A percentile compares a stretch with the other conserved stretches of the same genome.
Conservation (phyloP, 2,113 vertebrate species). For the Oceanites oceanicus region DNA sequence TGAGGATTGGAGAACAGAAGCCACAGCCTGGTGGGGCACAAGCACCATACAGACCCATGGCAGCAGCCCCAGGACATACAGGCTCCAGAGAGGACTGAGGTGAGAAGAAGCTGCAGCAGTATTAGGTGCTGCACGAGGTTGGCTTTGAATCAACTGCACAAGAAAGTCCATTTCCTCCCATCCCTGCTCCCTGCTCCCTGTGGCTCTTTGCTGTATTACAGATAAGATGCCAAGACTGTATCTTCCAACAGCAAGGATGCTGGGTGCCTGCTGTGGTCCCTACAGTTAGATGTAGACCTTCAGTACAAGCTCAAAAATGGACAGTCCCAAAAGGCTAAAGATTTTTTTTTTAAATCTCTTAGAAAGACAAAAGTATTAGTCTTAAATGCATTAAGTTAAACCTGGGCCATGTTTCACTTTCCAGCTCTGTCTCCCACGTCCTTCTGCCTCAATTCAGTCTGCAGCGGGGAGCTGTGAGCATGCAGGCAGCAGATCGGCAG, state of each 20-base stretch:
- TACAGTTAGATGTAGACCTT: not conserved
- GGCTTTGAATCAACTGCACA: not conserved
- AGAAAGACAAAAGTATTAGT: not conserved
- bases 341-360: not conserved
- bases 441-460: not conserved
- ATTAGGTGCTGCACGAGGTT: not conserved
- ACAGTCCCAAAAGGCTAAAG: not conserved
- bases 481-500: not conserved
- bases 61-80: not conserved
- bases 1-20: not conserved
- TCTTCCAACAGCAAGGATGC: not conserved
- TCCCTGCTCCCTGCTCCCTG: not conserved
- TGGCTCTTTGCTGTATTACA: not conserved
- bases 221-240: not conserved
- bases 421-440: not conserved
- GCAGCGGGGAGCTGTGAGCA: not conserved
- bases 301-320: not conserved
- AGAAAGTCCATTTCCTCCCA: not conserved
- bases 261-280: not conserved
- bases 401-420: rapidly evolving
- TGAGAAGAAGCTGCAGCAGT: not conserved
- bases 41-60: not conserved
- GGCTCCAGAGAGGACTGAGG: not conserved
- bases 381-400: not conserved
- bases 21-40: rapidly evolving